Evolutionary conservation across 2,113 vertebrate genomes (phyloP), one percentile per base, ranked within the genome.

Genomic region (Cheilinus undulatus): DNA sequence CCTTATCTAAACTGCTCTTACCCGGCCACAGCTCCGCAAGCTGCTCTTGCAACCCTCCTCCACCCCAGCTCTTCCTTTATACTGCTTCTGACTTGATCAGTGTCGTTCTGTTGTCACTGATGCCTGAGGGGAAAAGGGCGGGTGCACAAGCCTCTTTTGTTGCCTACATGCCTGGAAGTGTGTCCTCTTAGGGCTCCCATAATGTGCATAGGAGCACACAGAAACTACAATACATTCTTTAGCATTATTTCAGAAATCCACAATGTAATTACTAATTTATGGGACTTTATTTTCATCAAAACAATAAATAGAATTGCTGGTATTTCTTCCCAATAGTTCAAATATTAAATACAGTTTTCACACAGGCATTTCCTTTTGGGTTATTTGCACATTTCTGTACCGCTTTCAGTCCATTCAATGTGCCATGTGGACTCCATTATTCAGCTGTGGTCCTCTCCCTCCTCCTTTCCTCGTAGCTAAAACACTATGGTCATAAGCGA

Each of bases 251-350:
- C 27, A 13, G 17, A 0, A 45, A 20, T 13, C 28, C 13, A 50
- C 26, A 23, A 7, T 48, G 7, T 45, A 46, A 19, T 61, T 9
- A 23, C 65, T 28, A 1, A 48, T 49, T 56, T 65, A n/a, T 43
- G 38, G 3, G 46, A 64, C 26, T 83, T 88, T 74, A 80, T 87
- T 84, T 73, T 46, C 1, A 27, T 34, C 15, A 53, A 66, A 70
- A 61, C 64, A 90, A 89, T 92, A 91, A 90, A 92, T 91, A 91
- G 69, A 13, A 64, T 52, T 26, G 42, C 3, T 24, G 9, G 10
- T 28, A 19, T 40, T 57, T 26, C 14, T 69, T 70, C 17, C 60
- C 20, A 67, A 40, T 56, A 72, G 34, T 26, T 66, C 30, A 28
- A 53, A 24, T 38, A 82, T 84, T 81, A 86, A 90, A 90, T 82